phyloP scores from a whole-genome alignment of 2,113 vertebrate genomes.

The Tauraco erythrolophus region DNA sequence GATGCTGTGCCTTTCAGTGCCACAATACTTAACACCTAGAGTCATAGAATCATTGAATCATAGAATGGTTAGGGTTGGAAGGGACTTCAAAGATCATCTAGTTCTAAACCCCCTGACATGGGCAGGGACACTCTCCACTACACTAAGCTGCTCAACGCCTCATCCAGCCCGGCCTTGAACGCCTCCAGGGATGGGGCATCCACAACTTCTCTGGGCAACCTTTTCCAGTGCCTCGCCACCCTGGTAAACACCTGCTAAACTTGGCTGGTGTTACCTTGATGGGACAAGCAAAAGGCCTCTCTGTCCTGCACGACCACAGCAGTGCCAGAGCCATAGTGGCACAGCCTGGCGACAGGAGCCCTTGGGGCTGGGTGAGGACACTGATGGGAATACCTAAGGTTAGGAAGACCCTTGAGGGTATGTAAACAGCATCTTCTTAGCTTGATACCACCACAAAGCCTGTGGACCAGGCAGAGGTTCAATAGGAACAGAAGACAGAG shows the following conservation, averaged over 20 bases:
- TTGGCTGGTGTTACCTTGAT: background rate
- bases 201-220: too few species aligned
- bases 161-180: too few species aligned
- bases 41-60: too few species aligned
- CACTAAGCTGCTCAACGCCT: too few species aligned
- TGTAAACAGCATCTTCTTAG: background rate
- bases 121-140: too few species aligned
- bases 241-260: background rate
- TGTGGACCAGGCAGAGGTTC: background rate
- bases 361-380: background rate
- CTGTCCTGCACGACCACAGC: accelerated
- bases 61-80: too few species aligned
- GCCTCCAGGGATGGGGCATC: too few species aligned
- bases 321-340: accelerated
- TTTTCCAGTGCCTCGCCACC: too few species aligned
- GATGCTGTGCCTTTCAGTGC: background rate
- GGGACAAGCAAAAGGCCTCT: background rate
- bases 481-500: background rate
- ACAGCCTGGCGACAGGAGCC: background rate
- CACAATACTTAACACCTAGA: background rate
- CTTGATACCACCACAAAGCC: background rate
- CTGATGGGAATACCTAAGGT: background rate
- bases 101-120: too few species aligned
- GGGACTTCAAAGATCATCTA: too few species aligned
- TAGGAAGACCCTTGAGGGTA: background rate